Base-by-base conservation (phyloP, 1,140 invertebrate genomes). In the Hirudo medicinalis region DNA sequence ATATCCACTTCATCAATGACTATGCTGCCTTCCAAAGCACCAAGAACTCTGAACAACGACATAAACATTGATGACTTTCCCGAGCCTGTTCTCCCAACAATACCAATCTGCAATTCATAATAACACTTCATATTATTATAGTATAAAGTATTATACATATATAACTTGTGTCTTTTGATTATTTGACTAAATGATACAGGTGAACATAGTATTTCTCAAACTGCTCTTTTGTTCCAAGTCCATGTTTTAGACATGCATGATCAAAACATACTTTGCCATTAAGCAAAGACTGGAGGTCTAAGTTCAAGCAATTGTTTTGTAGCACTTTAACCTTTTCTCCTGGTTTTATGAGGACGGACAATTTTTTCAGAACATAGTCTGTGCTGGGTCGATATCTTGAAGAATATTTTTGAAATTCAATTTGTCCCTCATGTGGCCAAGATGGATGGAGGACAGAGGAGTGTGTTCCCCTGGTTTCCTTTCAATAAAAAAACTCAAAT, bases 41-140 rank as follows among this genome's bases (percentile, higher is more conserved):
- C 82, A 67, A 86, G 78, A 71, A 86, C 82, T 9, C 85, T 80
- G 75, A 86, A 85, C 36, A 86, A 73, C 25, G 82, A 81, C 40
- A 85, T 75, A 2, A 80, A 82, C 25, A 95, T 81, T 0, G 91
- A 94, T 0, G 91, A 91, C 80, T 96, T 95, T n/a, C 93, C 93
- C 49, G 92, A 91, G 0, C 92, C 92, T 13, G 87, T 88, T 75
- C 87, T 80, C 27, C 91, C 91, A 25, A 92, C 90, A 71, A 93
- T 89, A 2, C 90, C 89, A 70, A 91, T 76, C 81, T 80, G 70
- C 43, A 49, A 49, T 49, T 17, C 6, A 36, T 6, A 36, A 36
- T 36, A 36, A 36, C 6, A 36, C 32, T 36, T 3, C 6, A 36
- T 36, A 36, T 36, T 36, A 36, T 36, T 36, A 36, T 36, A 36